Base-by-base conservation (phyloP, 2,113 vertebrate genomes). In the Orycteropus afer region DNA sequence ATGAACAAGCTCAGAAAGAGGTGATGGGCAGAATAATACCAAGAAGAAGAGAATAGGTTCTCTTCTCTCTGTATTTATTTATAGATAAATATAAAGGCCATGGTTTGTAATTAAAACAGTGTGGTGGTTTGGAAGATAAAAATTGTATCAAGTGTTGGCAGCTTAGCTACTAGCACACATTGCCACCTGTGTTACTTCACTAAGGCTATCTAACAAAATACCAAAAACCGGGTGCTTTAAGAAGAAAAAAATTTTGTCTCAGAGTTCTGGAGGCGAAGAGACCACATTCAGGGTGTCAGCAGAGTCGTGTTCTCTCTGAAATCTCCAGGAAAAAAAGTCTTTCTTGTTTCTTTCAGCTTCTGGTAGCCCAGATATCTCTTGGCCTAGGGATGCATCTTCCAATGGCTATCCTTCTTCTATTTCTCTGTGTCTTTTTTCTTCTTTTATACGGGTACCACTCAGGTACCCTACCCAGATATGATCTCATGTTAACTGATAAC, bases 11-110 rank as follows among this genome's bases (percentile, higher is more conserved):
- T 95, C 55, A 42, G 27, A 88, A 97, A 51, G 93, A 98, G 95
- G 89, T 63, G 81, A 95, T 40, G 96, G 91, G 25, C 92, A 97
- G 90, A 97, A 73, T 86, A 96, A 77, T 86, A 86, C 83, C 93
- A 85, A 94, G 10, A 63, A 22, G 87, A 97, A 93, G 80, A 93
- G 32, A 40, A 69, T 3, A 76, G 82, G 27, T 80, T 82, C 42
- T 88, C n/a, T n/a, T n/a, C n/a, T n/a, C n/a, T n/a, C n/a, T n/a
- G n/a, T n/a, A n/a, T n/a, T n/a, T n/a, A 40, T 42, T 37, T 55
- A 57, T 27, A 57, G 65, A 71, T 86, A 53, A 89, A 55, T 80
- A 40, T 84, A 83, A 77, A 42, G 85, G 34, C 10, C 15, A 47
- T 27, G 15, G 29, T 49, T 78, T 76, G 49, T 92, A 90, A 93